Evolutionary conservation across 2,113 vertebrate genomes (phyloP), one percentile per base, ranked within the genome.

Genomic region (Leptobrachium leishanense): DNA sequence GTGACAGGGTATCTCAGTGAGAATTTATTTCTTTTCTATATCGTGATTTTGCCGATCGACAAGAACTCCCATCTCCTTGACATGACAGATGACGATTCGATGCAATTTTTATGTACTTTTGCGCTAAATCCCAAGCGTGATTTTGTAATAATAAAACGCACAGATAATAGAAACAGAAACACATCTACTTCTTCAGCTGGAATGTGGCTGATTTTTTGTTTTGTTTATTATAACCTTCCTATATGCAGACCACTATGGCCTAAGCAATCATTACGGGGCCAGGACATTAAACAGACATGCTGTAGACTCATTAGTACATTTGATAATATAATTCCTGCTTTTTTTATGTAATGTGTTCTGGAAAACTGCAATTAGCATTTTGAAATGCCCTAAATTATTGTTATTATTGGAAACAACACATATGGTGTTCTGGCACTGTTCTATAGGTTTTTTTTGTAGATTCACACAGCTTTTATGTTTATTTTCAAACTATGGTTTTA

Each of bases 331-430:
- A 74, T 62, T 74, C 41, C 39, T 62, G 41, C n/a, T n/a, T 20
- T 50, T 74, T 74, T 74, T 50, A 5, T 55, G 11, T 11, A 74
- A 74, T 20, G 57, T 31, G 43, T 44, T 63, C 59, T 74, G 72
- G 72, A 64, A 74, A 74, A 74, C 43, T 13, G 42, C 72, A 74
- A 74, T 74, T 74, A 74, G 59, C 15, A 64, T 64, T 62, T 65
- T 39, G 43, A 74, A 63, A 44, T 64, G n/a, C 57, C 15, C 43
- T 11, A 74, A 31, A 54, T 39, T 39, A 54, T 53, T 71, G 20
- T 71, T 71, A 71, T 64, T 74, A 74, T 63, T 74, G 57, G 72
- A 74, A 74, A n/a, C 4, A 62, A 31, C 43, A 11, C 55, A 62
- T 40, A 74, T 57, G 41, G 12, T 50, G 41, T 74, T 13, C 55